These are phyloP conservation scores for Lophius americanus DNA, from an alignment of 2,797 vertebrate species.

Conservation along the genomic window DNA sequence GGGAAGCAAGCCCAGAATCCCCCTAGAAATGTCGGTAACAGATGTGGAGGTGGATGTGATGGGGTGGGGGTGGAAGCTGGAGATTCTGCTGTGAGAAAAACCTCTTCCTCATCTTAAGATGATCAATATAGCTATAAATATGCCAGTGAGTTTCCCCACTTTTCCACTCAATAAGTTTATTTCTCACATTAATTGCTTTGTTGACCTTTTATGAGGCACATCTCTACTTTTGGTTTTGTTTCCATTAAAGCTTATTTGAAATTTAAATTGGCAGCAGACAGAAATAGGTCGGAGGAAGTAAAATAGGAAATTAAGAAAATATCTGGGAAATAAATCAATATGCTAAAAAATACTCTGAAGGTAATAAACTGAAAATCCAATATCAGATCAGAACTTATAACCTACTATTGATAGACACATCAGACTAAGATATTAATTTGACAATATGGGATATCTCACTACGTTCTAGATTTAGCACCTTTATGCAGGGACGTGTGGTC, in stretches of 20 bases:
- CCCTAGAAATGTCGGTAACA: conserved; percentile 25
- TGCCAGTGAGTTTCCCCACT: not conserved
- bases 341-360: not conserved
- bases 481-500: too few relatives aligned
- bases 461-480: too few relatives aligned
- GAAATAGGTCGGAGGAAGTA: conserved; percentile 17
- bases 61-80: conserved; percentile 51
- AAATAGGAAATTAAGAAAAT: conserved; percentile 1
- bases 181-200: not conserved
- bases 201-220: conserved; percentile 12
- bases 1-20: conserved; percentile 85
- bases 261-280: conserved; percentile 12
- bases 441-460: too few relatives aligned
- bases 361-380: not conserved
- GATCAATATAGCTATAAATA: conserved; percentile 5
- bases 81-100: conserved; percentile 33
- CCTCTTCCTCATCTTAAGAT: conserved; percentile 10
- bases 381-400: too few relatives aligned
- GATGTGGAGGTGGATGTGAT: conserved; percentile 26
- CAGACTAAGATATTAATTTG: not conserved
- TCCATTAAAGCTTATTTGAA: conserved; percentile 23
- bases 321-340: conserved; percentile 1
- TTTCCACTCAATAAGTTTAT: not conserved
- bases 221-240: not conserved
- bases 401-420: too few relatives aligned